A percentile compares a stretch with the other conserved stretches of the same genome.
phyloP scores from a whole-genome alignment of 2,888 invertebrate genomes.

The Caenorhabditis macrosperma region DNA sequence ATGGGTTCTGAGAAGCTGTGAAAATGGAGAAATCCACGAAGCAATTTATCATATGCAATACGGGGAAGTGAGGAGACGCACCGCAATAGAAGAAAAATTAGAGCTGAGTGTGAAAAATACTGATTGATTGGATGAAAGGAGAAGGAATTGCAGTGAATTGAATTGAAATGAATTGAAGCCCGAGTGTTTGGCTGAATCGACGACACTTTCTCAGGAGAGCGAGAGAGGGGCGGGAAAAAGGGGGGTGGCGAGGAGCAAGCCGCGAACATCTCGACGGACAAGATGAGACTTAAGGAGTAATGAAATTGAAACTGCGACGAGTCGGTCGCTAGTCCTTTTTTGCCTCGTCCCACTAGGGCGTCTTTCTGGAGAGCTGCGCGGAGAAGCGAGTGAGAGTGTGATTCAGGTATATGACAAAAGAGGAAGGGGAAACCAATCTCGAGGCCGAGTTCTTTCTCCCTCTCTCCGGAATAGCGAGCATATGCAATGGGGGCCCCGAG shows the following conservation, averaged over 20 bases:
- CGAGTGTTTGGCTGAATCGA: slow-evolving; percentile 1
- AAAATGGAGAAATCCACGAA: neutral
- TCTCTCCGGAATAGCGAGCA: neutral
- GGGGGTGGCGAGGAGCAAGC: neutral
- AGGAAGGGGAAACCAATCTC: neutral
- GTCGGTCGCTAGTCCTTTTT: slow-evolving; percentile 7
- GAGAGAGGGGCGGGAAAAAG: neutral
- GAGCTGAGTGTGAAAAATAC: no score
- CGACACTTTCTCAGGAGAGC: slow-evolving; percentile 9
- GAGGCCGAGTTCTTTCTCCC: slow-evolving; percentile 1
- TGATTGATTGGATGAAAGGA: slow-evolving; percentile 33
- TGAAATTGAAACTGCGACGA: slow-evolving; percentile 39
- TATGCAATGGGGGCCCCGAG: neutral
- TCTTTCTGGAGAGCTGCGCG: neutral
- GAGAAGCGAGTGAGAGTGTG: neutral
- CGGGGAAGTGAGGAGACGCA: neutral
- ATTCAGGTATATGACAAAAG: neutral
- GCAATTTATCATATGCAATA: neutral
- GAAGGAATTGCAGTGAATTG: neutral
- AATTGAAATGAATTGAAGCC: neutral
- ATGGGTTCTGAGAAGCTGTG: neutral
- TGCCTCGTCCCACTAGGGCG: neutral
- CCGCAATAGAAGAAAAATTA: no score
- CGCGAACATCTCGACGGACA: slow-evolving; percentile 16
- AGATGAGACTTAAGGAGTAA: slow-evolving; percentile 13